phyloP scores from a whole-genome alignment of 2,888 invertebrate genomes.

The Schrankia costaestrigalis region DNA sequence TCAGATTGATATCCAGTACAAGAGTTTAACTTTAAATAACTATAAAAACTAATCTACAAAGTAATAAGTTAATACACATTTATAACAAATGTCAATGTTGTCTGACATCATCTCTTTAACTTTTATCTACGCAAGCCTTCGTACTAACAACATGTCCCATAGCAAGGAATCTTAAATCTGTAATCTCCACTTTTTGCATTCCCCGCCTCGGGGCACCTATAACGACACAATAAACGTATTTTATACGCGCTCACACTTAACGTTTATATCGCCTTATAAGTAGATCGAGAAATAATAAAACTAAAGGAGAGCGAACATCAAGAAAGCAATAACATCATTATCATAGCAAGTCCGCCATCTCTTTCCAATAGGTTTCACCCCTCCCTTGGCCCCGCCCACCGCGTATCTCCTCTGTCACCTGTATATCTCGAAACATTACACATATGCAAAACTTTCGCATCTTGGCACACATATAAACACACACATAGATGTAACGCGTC shows the following conservation, averaged over 20 bases:
- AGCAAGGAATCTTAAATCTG: constrained; percentile 65
- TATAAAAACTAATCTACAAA: no score
- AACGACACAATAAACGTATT: constrained; percentile 77
- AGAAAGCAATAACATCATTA: constrained; percentile 81
- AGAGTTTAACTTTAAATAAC: no score
- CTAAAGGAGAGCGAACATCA: constrained; percentile 76
- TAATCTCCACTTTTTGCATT: constrained; percentile 75
- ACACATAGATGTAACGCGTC: constrained; percentile 22
- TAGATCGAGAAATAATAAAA: constrained; percentile 80
- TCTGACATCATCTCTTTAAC: constrained; percentile 53
- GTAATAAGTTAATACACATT: no score
- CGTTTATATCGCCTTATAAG: constrained; percentile 79
- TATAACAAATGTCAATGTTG: no score
- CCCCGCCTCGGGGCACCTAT: constrained; percentile 50
- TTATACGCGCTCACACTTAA: constrained; percentile 77
- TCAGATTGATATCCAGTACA: no score
- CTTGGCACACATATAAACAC: constrained; percentile 62
- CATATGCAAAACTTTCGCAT: constrained; percentile 79
- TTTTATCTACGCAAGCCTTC: constrained; percentile 48
- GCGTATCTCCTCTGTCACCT: constrained; percentile 78
- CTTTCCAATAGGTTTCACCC: constrained; percentile 78
- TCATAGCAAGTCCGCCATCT: constrained; percentile 79
- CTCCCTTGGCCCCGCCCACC: constrained; percentile 73
- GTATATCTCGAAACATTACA: constrained; percentile 81
- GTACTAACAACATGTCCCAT: constrained; percentile 49